Percentiles rank a stretch among this genome's conserved stretches.
Evolutionary conservation across 37 sponge, comb jelly and placozoan genomes (phyloP).

Genomic region (Spongilla lacustris): DNA sequence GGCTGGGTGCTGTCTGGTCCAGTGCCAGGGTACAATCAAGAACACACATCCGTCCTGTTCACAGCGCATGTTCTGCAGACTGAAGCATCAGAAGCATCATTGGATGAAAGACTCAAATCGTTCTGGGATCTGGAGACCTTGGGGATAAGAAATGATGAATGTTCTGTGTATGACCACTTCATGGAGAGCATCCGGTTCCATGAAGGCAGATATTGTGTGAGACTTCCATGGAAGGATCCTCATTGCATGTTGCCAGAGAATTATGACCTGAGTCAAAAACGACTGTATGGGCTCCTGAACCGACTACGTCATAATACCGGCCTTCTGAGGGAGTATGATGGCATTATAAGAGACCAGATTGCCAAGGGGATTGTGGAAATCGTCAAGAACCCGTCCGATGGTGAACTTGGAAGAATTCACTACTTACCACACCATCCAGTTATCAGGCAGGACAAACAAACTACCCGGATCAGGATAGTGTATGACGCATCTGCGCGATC

Average conservation of each 20-base stretch:
- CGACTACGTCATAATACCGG: slow-evolving; percentile 16
- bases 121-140: slow-evolving; percentile 27
- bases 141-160: slow-evolving; percentile 8
- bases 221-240: slow-evolving; percentile 35
- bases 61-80: slow-evolving; percentile 19
- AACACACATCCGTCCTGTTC: neutral
- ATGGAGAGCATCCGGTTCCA: slow-evolving; percentile 4
- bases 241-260: slow-evolving; percentile 24
- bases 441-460: slow-evolving; percentile 6
- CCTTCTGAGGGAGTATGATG: slow-evolving; percentile 16
- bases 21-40: neutral
- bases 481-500: slow-evolving; percentile 16
- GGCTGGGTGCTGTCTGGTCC: slow-evolving; percentile 56
- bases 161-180: slow-evolving; percentile 30
- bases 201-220: slow-evolving; percentile 27
- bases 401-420: neutral
- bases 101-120: slow-evolving; percentile 17
- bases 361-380: slow-evolving; percentile 15
- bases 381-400: slow-evolving; percentile 1
- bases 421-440: slow-evolving; percentile 25
- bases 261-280: slow-evolving; percentile 7
- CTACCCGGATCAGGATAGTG: slow-evolving; percentile 5
- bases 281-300: slow-evolving; percentile 13
- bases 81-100: neutral
- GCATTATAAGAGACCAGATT: slow-evolving; percentile 28